A percentile compares a stretch with the other conserved stretches of the same genome.
These are phyloP conservation scores for Hesperia comma DNA, from an alignment of 2,888 invertebrate species.

Conservation along the genomic window DNA sequence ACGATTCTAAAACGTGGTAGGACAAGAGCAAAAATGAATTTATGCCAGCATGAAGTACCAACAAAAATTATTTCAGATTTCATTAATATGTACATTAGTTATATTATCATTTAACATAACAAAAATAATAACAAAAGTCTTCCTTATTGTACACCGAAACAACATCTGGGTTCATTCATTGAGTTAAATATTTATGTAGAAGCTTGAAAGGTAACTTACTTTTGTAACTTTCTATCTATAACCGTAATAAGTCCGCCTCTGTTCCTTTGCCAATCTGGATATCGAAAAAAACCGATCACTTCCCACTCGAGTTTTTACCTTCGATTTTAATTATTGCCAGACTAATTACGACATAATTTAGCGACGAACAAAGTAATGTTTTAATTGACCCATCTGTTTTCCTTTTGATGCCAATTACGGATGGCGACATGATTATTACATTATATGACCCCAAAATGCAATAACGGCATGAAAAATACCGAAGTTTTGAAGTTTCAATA, in stretches of 20 bases:
- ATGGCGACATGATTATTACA: slow-evolving; percentile 66
- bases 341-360: slow-evolving; percentile 80
- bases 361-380: slow-evolving; percentile 74
- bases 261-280: slow-evolving; percentile 51
- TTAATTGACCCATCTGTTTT: slow-evolving; percentile 74
- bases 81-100: too few relatives aligned
- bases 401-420: slow-evolving; percentile 66
- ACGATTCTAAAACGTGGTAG: too few relatives aligned
- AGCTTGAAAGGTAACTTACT: slow-evolving; percentile 25
- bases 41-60: too few relatives aligned
- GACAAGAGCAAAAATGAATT: too few relatives aligned
- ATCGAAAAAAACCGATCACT: slow-evolving; percentile 68
- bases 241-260: slow-evolving; percentile 39
- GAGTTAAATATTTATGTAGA: neutral
- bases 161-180: neutral
- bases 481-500: too few relatives aligned
- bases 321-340: slow-evolving; percentile 76
- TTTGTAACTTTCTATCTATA: slow-evolving; percentile 18
- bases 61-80: too few relatives aligned
- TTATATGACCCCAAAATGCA: slow-evolving; percentile 49
- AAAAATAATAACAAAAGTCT: neutral
- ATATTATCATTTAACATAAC: too few relatives aligned
- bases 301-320: slow-evolving; percentile 75
- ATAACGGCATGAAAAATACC: slow-evolving; percentile 30
- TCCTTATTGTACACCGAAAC: too few relatives aligned